phyloP scores from a whole-genome alignment of 2,113 vertebrate species.

The Rhinopithecus roxellana region DNA sequence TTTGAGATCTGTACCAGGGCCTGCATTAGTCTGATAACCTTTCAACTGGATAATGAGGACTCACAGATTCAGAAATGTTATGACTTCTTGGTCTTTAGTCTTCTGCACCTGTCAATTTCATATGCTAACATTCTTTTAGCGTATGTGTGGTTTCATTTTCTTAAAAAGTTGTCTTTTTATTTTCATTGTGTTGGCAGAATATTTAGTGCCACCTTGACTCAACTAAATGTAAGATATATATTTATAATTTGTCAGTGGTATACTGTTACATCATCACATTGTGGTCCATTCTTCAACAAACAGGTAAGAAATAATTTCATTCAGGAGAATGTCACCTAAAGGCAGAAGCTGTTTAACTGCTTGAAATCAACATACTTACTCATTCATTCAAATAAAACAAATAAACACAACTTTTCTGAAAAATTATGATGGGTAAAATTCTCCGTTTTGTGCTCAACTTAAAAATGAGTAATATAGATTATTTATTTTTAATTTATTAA shows the following conservation, averaged over 20 bases:
- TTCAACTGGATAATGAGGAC: neutral
- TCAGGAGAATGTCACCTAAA: neutral
- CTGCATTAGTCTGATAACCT: neutral
- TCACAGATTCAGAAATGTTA: neutral
- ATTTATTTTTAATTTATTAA: neutral
- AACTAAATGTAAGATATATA: slow-evolving; percentile 17
- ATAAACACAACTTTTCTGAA: neutral
- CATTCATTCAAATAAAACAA: slow-evolving; percentile 26
- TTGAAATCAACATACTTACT: slow-evolving; percentile 6
- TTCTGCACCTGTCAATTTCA: neutral
- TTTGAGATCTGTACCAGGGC: neutral
- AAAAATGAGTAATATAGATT: neutral
- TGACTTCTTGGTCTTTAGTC: neutral
- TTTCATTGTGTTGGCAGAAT: neutral
- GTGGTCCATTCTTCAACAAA: slow-evolving; percentile 16
- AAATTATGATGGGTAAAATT: slow-evolving; percentile 7
- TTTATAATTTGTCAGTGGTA: neutral
- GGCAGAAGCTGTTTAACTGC: neutral
- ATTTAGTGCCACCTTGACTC: neutral
- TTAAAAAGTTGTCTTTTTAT: neutral
- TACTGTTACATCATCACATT: neutral
- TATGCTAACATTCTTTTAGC: neutral
- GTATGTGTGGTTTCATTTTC: neutral
- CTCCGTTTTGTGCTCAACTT: neutral
- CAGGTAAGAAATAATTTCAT: slow-evolving; percentile 30